Base-by-base conservation (phyloP, 2,113 vertebrate species). In the Manacus vitellinus region DNA sequence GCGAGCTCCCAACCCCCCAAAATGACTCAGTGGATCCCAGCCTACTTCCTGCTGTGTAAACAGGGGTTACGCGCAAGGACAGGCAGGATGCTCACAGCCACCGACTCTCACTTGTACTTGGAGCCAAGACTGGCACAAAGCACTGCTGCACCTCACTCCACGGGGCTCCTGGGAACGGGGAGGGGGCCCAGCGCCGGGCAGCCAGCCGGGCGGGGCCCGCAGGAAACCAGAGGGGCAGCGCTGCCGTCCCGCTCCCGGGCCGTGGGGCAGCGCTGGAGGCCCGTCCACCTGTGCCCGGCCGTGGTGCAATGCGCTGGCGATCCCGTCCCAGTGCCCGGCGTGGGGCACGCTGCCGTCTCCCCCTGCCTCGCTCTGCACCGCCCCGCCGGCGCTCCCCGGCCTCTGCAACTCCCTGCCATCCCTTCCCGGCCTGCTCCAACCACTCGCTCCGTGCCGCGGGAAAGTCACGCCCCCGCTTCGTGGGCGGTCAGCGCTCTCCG, bases 131-230 rank as follows among this genome's bases (percentile, higher is more conserved):
- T 2, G 83, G 19, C 86, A 24, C 30, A 4, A 5, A 37, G 7
- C 75, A 3, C 51, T 1, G 59, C 44, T 3, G 39, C 30, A 8
- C 30, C 27, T 15, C 23, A 0, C 7, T 13, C 8, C 41, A 0
- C 4, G 21, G 16, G 14, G 61, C 25, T 28, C 1, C 37, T 3
- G 56, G 6, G 27, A 11, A 19, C 7, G 12, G 10, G 41, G 7
- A 33, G 10, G 1, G 39, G 18, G 37, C 28, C 28, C 33, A 9
- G 30, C 37, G 37, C 61, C 19, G 43, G 56, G 41, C 49, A 27
- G 70, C 5, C 16, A 16, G 27, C n/a, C 4, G 14, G n/a, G 18
- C 44, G 52, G 21, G 28, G 10, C 4, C 59, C 6, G 12, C 33
- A 12, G 2, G 20, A 4, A 20, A 31, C 46, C 37, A 11, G 8